Base-by-base conservation (phyloP, 1,140 invertebrate genomes). In the Anastrepha ludens region DNA sequence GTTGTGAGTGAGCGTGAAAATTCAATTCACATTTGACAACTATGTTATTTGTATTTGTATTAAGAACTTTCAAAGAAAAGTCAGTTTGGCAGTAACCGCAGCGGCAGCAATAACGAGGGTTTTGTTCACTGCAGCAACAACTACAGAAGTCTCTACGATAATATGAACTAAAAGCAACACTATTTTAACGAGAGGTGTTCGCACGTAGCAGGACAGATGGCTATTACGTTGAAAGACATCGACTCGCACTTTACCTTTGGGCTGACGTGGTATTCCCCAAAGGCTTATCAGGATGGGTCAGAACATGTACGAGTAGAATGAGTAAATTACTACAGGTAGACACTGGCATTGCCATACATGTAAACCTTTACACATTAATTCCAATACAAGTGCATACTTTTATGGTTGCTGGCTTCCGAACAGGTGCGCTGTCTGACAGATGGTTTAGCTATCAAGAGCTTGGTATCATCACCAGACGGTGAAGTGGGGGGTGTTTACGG, bases 371-470 rank as follows among this genome's bases (percentile, higher is more conserved):
- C 3, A n/a, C 39, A 47, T 70, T 13, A 13, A 62, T 6, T 6
- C 60, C 4, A 8, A 62, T 17, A 62, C 11, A 62, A n/a, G 15
- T 62, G 15, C 4, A 62, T 13, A 47, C 41, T 47, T 47, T 74
- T 74, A 74, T 74, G 39, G 67, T 39, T n/a, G 41, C 3, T 74
- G 41, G 0, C 67, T 47, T 6, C 41, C 67, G 67, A 74, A 17
- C 67, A 74, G 67, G 39, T 74, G 67, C 41, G 44, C 17, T 17
- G 67, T 44, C 67, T 13, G 67, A 39, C 39, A 74, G 67, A 74
- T 74, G 67, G 67, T 41, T 44, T 7, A 44, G 41, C 39, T 74
- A 41, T 44, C 15, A 17, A 44, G 4, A 47, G 13, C 44, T 44
- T 6, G 41, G n/a, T 74, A 39, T 15, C 41, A 44, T 17, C 11